Percentiles rank a stretch among this genome's conserved stretches.
These are phyloP conservation scores for Uria aalge DNA, from an alignment of 2,113 vertebrate species.

Conservation along the genomic window DNA sequence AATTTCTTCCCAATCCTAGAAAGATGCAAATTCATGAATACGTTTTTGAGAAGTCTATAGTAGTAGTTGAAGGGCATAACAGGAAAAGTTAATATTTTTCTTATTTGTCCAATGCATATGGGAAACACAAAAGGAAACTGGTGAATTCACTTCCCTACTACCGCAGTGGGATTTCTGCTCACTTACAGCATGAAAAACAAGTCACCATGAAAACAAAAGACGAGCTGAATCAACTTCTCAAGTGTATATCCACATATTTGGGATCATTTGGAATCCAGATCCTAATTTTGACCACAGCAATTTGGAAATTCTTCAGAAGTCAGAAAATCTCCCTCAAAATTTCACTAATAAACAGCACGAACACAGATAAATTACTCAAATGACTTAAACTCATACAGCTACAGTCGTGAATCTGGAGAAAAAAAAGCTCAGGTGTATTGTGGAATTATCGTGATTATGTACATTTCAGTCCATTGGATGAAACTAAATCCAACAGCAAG, in stretches of 20 bases:
- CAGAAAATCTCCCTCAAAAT: background rate
- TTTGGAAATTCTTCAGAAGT: background rate
- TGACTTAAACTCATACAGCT: background rate
- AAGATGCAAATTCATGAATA: background rate
- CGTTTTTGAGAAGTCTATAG: background rate
- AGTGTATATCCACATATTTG: background rate
- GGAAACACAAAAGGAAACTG: background rate
- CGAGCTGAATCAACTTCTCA: background rate
- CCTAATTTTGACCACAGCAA: background rate
- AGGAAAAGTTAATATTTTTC: background rate
- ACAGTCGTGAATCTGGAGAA: background rate
- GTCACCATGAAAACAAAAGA: background rate
- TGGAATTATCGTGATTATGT: background rate
- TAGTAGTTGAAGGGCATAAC: background rate
- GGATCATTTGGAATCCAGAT: background rate
- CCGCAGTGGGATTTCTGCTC: background rate
- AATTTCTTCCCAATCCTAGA: background rate
- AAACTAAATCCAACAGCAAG: background rate
- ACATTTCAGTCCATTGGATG: background rate
- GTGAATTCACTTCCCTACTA: background rate
- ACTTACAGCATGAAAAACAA: background rate
- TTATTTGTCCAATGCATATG: background rate
- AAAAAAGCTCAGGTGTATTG: background rate
- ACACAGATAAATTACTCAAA: background rate
- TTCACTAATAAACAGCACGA: background rate